Base-by-base conservation (phyloP, 2,113 vertebrate genomes). In the Egretta garzetta region DNA sequence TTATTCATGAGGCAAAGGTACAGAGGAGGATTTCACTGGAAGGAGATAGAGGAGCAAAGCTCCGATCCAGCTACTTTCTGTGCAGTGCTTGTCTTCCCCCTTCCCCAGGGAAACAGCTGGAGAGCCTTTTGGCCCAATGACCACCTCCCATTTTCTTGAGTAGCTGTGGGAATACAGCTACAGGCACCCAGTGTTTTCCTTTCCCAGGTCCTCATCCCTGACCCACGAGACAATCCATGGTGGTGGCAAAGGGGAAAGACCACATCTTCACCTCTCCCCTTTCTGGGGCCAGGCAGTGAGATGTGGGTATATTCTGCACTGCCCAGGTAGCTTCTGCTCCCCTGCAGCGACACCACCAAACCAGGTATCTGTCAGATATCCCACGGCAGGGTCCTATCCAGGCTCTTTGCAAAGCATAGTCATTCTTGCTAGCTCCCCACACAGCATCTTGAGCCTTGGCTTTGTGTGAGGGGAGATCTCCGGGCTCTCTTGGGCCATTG, bases 181-280 rank as follows among this genome's bases (percentile, higher is more conserved):
- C 35, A 73, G 27, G 33, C 13, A 32, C 6, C 6, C 71, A 30
- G 19, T 67, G 12, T n/a, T 79, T 26, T 73, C 24, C 58, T 82
- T 92, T 59, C 62, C 49, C 55, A 70, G 23, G 30, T 72, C 37
- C n/a, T 63, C 43, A 43, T 5, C 35, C 16, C 53, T 63, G 47
- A 56, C 47, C 43, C 58, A 47, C 0, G 1, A 73, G 47, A 58
- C 8, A 81, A 52, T 4, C 16, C 3, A 0, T 27, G 43, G 33
- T 63, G 26, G 24, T 32, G 50, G 39, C 39, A 83, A 83, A 64
- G 12, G 55, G 60, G 26, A 90, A 80, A 74, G 12, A 22, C n/a
- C 16, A 28, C 32, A 24, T 15, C 3, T 16, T 39, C 33, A 24
- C 39, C 23, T 56, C 19, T 55, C 15, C 74, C 1, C 0, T 16